A percentile compares a stretch with the other conserved stretches of the same genome.
Conservation (phyloP, 2,113 vertebrate genomes). For the Notarius lentiginosus region DNA sequence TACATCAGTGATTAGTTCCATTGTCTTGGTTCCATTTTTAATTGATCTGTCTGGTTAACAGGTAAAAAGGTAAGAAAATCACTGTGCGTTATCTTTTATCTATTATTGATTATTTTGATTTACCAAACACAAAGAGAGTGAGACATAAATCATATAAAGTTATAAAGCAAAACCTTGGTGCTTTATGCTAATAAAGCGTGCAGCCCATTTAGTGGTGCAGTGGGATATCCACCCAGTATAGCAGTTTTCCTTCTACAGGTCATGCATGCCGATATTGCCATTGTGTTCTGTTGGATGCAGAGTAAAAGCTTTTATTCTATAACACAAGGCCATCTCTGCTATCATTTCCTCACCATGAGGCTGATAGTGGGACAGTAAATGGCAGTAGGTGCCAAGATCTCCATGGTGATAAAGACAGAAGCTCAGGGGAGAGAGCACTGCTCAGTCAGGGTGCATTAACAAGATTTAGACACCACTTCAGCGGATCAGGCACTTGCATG, state of each 20-base stretch:
- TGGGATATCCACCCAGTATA: neutral
- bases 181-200: conserved; percentile 11
- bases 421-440: conserved; percentile 50
- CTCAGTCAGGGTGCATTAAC: conserved; percentile 57
- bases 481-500: conserved; percentile 60
- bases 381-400: conserved; percentile 55
- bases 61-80: neutral
- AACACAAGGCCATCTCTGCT: conserved; percentile 16
- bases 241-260: conserved; percentile 28
- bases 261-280: neutral
- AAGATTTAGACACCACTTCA: conserved; percentile 56
- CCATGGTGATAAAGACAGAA: conserved; percentile 54
- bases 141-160: neutral
- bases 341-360: conserved; percentile 18
- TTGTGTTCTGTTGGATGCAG: neutral
- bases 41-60: neutral
- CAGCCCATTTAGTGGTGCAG: neutral
- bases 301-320: conserved; percentile 33
- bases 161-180: neutral
- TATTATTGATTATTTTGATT: neutral
- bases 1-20: neutral
- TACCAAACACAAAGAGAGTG: conserved; percentile 10
- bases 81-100: neutral
- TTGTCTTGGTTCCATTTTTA: neutral
- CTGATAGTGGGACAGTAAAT: conserved; percentile 46